Percentiles rank a stretch among this genome's conserved stretches.
These are phyloP conservation scores for Collichthys lucidus DNA, from an alignment of 2,113 vertebrate genomes.

Conservation along the genomic window DNA sequence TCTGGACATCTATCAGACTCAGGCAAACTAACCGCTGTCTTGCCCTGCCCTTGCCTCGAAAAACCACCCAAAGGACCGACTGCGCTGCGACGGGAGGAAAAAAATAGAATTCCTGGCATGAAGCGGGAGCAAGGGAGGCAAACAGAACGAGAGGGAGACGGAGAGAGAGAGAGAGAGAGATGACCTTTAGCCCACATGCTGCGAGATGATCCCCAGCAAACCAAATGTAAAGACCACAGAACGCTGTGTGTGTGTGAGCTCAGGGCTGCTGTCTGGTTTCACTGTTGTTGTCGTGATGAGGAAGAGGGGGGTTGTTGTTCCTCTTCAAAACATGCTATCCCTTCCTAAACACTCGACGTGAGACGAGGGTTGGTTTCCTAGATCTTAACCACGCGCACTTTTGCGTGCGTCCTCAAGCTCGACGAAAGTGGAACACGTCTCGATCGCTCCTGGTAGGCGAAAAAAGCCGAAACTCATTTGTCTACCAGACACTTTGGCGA, in stretches of 20 bases:
- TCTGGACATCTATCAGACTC: constrained; percentile 43
- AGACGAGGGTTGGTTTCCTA: not conserved
- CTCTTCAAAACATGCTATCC: constrained; percentile 46
- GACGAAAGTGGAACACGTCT: not conserved
- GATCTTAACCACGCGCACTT: not conserved
- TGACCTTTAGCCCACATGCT: constrained; percentile 80
- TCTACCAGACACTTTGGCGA: constrained; percentile 34
- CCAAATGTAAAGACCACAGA: constrained; percentile 41
- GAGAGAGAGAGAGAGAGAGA: constrained; percentile 50
- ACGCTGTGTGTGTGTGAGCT: constrained; percentile 29
- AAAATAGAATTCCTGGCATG: constrained; percentile 69
- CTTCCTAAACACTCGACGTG: constrained; percentile 23
- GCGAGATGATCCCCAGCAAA: constrained; percentile 63
- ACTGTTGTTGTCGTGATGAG: constrained; percentile 47
- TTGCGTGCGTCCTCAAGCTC: no score
- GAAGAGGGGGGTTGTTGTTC: constrained; percentile 29
- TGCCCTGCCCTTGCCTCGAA: constrained; percentile 64
- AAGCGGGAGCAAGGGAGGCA: constrained; percentile 40
- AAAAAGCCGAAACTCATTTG: constrained; percentile 16
- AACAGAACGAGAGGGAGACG: constrained; percentile 35
- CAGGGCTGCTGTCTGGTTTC: constrained; percentile 76
- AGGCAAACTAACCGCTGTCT: constrained; percentile 44
- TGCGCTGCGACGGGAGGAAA: constrained; percentile 29
- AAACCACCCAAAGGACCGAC: constrained; percentile 55
- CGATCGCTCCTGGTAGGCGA: not conserved